Percentiles rank a stretch among this genome's conserved stretches.
Conservation (phyloP, 2,888 invertebrate genomes). For the Gymnocheta viridis region DNA sequence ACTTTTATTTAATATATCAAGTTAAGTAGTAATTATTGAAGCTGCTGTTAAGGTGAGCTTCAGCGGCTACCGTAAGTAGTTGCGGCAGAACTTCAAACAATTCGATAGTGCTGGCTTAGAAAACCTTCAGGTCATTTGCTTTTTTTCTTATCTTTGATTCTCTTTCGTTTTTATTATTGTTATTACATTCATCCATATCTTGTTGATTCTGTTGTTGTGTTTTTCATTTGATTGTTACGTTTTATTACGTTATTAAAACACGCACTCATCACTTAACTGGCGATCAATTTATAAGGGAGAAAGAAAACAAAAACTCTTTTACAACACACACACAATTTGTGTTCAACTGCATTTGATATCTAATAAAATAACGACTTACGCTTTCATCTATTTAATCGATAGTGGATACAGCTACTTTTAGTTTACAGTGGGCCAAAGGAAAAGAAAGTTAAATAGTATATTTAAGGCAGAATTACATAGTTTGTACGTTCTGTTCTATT, state of each 20-base stretch:
- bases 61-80: conserved; percentile 62
- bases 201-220: conserved; percentile 36
- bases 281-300: conserved; percentile 60
- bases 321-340: not conserved
- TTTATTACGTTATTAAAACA: conserved; percentile 67
- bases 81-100: conserved; percentile 67
- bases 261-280: conserved; percentile 69
- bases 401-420: conserved; percentile 11
- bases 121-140: conserved; percentile 63
- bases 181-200: conserved; percentile 20
- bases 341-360: conserved; percentile 3
- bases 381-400: conserved; percentile 43
- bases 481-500: no score
- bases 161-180: conserved; percentile 6
- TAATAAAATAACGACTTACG: conserved; percentile 45
- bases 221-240: conserved; percentile 61
- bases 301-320: not conserved
- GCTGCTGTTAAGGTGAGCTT: conserved; percentile 58
- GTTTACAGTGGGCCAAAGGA: conserved; percentile 28
- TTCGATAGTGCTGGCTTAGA: conserved; percentile 56
- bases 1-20: conserved; percentile 43
- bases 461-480: no score
- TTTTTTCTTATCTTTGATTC: conserved; percentile 26
- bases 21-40: conserved; percentile 8
- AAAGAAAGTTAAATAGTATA: not conserved